Conservation (phyloP, 2,797 vertebrate species). For the Chelidonichthys spinosus region DNA sequence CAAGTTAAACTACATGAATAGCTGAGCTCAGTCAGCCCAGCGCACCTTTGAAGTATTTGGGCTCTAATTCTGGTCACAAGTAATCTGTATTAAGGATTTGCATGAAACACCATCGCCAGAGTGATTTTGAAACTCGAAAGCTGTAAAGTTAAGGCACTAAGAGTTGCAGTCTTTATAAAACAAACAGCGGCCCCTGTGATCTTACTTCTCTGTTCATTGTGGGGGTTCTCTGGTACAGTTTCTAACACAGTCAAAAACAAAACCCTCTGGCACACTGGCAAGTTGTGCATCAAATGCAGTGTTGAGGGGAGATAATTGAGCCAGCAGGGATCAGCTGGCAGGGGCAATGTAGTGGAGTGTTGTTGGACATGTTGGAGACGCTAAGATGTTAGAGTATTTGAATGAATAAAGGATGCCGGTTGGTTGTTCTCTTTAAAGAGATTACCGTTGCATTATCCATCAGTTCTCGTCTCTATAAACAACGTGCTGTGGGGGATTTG, state of each 20-base stretch:
- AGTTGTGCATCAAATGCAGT: slow-evolving; percentile 59
- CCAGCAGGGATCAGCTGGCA: slow-evolving; percentile 62
- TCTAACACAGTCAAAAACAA: slow-evolving; percentile 56
- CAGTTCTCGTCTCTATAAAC: slow-evolving; percentile 16
- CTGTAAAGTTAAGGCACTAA: slow-evolving; percentile 1
- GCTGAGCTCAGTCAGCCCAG: neutral
- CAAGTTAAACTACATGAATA: no score
- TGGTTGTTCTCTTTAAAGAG: slow-evolving; percentile 31
- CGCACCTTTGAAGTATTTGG: neutral
- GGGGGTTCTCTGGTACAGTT: slow-evolving; percentile 42
- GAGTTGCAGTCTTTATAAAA: slow-evolving; percentile 17
- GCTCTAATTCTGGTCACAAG: neutral
- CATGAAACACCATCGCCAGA: neutral
- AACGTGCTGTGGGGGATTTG: neutral
- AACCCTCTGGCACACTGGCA: slow-evolving; percentile 44
- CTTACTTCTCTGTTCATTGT: slow-evolving; percentile 44
- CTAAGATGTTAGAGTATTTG: slow-evolving; percentile 39
- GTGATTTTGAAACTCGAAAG: slow-evolving; percentile 8
- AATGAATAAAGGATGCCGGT: slow-evolving; percentile 42
- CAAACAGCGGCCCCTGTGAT: slow-evolving; percentile 47
- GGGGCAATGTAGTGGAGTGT: slow-evolving; percentile 25
- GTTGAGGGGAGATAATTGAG: slow-evolving; percentile 65
- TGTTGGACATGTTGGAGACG: slow-evolving; percentile 35
- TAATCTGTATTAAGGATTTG: neutral
- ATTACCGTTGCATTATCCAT: slow-evolving; percentile 26